Conservation (phyloP, 2,888 invertebrate species). For the Leistus spinibarbis region DNA sequence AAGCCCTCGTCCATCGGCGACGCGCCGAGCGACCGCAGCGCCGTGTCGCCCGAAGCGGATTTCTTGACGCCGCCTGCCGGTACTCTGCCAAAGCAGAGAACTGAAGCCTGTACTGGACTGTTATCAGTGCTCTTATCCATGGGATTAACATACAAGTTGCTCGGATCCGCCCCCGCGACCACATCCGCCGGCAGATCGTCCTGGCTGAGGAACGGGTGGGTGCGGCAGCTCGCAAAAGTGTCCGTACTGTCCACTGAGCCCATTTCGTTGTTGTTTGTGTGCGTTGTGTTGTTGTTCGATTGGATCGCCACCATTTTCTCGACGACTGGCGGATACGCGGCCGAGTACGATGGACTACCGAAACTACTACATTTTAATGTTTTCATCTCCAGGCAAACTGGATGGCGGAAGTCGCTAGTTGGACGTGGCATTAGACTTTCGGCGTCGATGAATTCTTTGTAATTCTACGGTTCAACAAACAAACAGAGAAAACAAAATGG, state of each 20-base stretch:
- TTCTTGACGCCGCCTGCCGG: conserved; percentile 69
- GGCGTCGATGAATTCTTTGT: conserved; percentile 89
- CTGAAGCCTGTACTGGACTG: conserved; percentile 55
- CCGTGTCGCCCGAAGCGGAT: conserved; percentile 80
- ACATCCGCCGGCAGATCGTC: conserved; percentile 70
- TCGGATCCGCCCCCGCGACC: conserved; percentile 57
- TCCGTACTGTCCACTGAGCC: conserved; percentile 80
- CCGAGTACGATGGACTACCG: conserved; percentile 56
- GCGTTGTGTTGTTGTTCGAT: conserved; percentile 41
- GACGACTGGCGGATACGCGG: conserved; percentile 38
- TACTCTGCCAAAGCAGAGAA: conserved; percentile 37
- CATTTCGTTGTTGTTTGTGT: conserved; percentile 58
- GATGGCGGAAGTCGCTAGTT: conserved; percentile 83
- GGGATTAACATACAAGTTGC: conserved; percentile 88
- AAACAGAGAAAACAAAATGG: not conserved
- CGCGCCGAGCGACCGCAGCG: conserved; percentile 68
- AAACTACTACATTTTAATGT: conserved; percentile 64
- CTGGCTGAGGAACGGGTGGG: conserved; percentile 91
- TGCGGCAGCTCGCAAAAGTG: conserved; percentile 95
- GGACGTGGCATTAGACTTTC: conserved; percentile 87
- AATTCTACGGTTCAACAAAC: conserved; percentile 66
- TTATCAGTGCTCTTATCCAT: conserved; percentile 68
- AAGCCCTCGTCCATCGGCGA: conserved; percentile 65
- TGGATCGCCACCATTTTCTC: conserved; percentile 41
- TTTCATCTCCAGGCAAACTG: conserved; percentile 81